phyloP scores from a whole-genome alignment of 2,888 invertebrate species.

The Vannuccia rotundouncinata region DNA sequence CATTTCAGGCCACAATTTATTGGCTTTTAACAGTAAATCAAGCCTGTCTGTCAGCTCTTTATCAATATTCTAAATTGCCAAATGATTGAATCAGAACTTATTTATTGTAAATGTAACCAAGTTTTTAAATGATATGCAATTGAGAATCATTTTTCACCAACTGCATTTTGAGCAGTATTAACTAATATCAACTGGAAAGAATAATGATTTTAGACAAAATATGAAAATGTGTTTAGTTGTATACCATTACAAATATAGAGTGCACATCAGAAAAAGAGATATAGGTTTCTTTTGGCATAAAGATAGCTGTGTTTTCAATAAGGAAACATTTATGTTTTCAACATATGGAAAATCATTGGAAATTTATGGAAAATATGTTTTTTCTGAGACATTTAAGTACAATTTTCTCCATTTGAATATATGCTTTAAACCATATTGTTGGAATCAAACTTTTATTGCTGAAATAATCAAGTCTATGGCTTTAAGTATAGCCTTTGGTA shows the following conservation, averaged over 20 bases:
- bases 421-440: conserved; percentile 18
- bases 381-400: conserved; percentile 13
- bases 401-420: not conserved
- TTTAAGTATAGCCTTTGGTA: conserved; percentile 1
- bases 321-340: conserved; percentile 7
- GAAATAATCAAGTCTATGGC: not conserved
- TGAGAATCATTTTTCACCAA: conserved; percentile 11
- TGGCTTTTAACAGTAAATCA: too few relatives aligned
- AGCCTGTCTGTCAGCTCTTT: too few relatives aligned
- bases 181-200: conserved; percentile 11
- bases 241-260: conserved; percentile 10
- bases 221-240: conserved; percentile 3
- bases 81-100: too few relatives aligned
- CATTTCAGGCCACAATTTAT: too few relatives aligned
- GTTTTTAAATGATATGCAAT: conserved; percentile 1
- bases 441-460: conserved; percentile 11
- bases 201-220: conserved; percentile 5
- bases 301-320: conserved; percentile 18
- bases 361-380: not conserved
- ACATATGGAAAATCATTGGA: not conserved
- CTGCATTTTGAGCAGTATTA: conserved; percentile 4
- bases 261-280: conserved; percentile 15
- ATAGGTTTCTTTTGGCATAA: conserved; percentile 2
- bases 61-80: too few relatives aligned
- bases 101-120: conserved; percentile 9